Evolutionary conservation across 53 echinoderm and acorn worm genomes (phyloP).

Genomic region (Apostichopus leukothele): DNA sequence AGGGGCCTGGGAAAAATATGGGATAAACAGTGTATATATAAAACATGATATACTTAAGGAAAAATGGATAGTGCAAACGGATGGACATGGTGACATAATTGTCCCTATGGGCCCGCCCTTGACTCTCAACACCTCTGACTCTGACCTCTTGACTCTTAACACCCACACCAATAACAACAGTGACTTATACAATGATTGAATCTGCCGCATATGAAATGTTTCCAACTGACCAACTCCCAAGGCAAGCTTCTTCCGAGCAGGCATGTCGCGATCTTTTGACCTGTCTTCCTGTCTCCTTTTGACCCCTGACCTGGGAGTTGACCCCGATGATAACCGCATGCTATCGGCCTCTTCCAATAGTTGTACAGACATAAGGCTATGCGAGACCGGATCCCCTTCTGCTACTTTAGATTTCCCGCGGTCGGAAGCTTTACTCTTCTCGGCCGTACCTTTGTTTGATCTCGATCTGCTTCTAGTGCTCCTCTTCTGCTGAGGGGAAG

Average conservation of each 20-base stretch:
- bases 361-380: conserved; percentile 1
- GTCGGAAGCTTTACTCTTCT: background rate
- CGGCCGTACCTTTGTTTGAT: background rate
- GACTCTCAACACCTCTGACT: too few relatives aligned
- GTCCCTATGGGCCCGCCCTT: too few relatives aligned
- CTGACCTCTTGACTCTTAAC: too few relatives aligned
- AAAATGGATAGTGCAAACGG: too few relatives aligned
- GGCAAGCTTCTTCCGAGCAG: conserved; percentile 16
- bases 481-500: background rate
- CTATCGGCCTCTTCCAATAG: background rate
- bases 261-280: background rate
- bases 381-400: background rate
- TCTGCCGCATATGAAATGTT: too few relatives aligned
- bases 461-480: background rate
- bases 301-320: conserved; percentile 53
- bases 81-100: too few relatives aligned
- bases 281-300: conserved; percentile 56
- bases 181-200: too few relatives aligned
- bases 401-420: background rate
- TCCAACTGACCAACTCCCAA: background rate
- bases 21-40: too few relatives aligned
- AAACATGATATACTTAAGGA: too few relatives aligned
- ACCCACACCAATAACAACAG: too few relatives aligned
- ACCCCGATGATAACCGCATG: background rate
- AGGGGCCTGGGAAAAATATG: too few relatives aligned